Conservation (phyloP, 2,888 invertebrate genomes). For the Oscheius myriophilus region DNA sequence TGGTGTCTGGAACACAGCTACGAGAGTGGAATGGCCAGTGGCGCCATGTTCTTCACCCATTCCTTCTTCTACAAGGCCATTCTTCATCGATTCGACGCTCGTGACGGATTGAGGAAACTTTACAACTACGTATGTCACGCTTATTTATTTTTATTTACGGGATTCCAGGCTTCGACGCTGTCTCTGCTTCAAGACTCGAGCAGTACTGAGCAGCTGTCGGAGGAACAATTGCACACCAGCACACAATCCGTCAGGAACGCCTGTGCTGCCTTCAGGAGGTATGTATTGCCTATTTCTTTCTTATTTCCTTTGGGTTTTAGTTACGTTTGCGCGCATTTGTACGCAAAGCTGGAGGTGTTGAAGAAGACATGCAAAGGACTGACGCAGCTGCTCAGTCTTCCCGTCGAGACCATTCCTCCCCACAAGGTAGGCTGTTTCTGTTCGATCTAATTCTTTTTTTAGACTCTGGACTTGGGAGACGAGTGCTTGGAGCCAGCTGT, state of each 20-base stretch:
- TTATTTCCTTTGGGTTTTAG: slow-evolving; percentile 70
- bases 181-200: too few relatives aligned
- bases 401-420: slow-evolving; percentile 22
- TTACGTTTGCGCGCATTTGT: slow-evolving; percentile 90
- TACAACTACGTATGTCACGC: slow-evolving; percentile 86
- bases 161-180: neutral
- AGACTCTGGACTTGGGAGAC: slow-evolving; percentile 77
- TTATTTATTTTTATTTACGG: too few relatives aligned
- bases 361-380: slow-evolving; percentile 52
- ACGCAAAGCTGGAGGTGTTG: slow-evolving; percentile 80
- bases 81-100: slow-evolving; percentile 90
- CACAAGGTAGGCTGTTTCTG: slow-evolving; percentile 35
- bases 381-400: slow-evolving; percentile 2
- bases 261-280: slow-evolving; percentile 83
- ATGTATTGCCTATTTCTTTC: neutral
- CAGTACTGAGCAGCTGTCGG: slow-evolving; percentile 76
- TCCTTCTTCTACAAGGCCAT: slow-evolving; percentile 82
- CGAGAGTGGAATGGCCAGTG: slow-evolving; percentile 96
- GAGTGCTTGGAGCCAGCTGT: slow-evolving; percentile 89
- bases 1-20: slow-evolving; percentile 96
- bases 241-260: slow-evolving; percentile 90
- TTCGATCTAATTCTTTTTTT: slow-evolving; percentile 23
- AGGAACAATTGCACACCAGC: slow-evolving; percentile 89
- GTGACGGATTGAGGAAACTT: slow-evolving; percentile 90
- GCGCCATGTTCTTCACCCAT: slow-evolving; percentile 95